Percentiles rank a stretch among this genome's conserved stretches.
Conservation (phyloP, 2,797 vertebrate species). For the Cuniculus paca region DNA sequence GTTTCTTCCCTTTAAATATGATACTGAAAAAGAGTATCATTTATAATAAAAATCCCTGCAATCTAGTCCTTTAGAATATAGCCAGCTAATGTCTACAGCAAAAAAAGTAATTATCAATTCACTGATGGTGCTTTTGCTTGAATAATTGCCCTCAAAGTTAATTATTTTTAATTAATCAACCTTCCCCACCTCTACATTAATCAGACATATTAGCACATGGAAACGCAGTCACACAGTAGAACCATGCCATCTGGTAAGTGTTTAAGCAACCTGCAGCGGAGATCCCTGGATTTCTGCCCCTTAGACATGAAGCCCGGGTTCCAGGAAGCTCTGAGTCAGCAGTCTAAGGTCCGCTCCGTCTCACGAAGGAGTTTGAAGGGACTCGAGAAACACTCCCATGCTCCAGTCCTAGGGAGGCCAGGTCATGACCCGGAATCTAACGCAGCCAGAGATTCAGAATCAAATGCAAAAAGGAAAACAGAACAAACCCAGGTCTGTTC, state of each 20-base stretch:
- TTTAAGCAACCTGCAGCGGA: neutral
- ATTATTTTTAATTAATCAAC: constrained; percentile 28
- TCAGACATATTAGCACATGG: neutral
- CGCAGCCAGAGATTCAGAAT: neutral
- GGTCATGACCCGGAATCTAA: neutral
- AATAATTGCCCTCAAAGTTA: neutral
- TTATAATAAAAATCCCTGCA: neutral
- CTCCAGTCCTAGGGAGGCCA: neutral
- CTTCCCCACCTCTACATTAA: neutral
- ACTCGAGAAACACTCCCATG: neutral
- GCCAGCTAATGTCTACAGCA: neutral
- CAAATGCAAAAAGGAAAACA: neutral
- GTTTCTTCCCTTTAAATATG: neutral
- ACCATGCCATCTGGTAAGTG: neutral
- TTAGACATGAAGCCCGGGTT: neutral
- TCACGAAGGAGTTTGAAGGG: neutral
- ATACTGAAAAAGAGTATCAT: neutral
- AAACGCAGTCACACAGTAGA: neutral
- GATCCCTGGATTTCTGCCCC: neutral
- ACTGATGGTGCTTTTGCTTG: neutral
- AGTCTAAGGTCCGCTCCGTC: neutral
- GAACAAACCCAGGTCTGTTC: neutral
- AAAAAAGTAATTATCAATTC: neutral
- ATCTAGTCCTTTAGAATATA: neutral
- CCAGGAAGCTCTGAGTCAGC: neutral